Evolutionary conservation across 2,888 invertebrate species (phyloP), one percentile per base, ranked within the genome.

Genomic region (Tortricodes alternella): DNA sequence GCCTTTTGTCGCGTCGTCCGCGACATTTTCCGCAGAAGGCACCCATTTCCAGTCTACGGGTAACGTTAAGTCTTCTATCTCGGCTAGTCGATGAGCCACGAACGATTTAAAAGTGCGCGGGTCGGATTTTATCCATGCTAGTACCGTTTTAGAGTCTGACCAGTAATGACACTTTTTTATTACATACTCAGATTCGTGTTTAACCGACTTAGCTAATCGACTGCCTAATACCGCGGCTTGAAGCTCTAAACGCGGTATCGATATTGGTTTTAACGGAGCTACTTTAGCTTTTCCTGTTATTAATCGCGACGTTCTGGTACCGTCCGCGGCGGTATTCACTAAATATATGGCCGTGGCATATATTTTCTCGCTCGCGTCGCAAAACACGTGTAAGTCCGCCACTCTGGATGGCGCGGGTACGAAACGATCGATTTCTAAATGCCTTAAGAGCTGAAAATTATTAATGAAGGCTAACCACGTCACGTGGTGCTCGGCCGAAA

Each of bases 281-380:
- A 62, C 62, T n/a, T 41, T 52, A 0, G 56, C 48, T 38, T 63
- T 62, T 0, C 53, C 60, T 0, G 21, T 60, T 4, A 44, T 38
- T 8, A 67, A 63, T n/a, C 65, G 59, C 1, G 61, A 44, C 59
- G 61, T 65, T 18, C 51, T 58, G 2, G 51, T 21, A 1, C 61
- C 61, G 34, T 62, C 49, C 3, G 37, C 6, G 8, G 41, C 21
- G 21, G 21, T 21, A 5, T 21, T 23, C 13, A 39, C 24, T 2
- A 62, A 61, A 44, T 68, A 70, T 0, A 55, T 57, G n/a, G 63
- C 62, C 7, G 64, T 56, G 4, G 62, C 59, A 58, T 62, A 63
- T 5, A 67, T 65, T 15, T 58, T 21, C 38, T 63, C 59, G 43
- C 70, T 64, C 6, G 67, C 67, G 39, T 70, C 69, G 35, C 66